Evolutionary conservation across 1,140 invertebrate species (phyloP), one percentile per base, ranked within the genome.

Genomic region (Lucilia cuprina): DNA sequence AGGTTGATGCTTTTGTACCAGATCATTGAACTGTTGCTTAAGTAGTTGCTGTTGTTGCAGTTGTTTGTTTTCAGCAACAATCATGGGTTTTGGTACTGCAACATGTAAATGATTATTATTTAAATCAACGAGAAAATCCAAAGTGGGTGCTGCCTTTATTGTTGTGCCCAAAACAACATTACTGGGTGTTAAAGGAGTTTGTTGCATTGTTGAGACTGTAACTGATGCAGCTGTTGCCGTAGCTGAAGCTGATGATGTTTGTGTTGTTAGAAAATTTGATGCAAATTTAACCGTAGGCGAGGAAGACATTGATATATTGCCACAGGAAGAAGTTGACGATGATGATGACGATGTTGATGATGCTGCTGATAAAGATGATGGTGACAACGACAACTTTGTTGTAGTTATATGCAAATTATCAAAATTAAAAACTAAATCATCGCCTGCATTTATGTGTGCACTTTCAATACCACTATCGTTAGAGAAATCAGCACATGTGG

Each of bases 381-480:
- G 19, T 17, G 80, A 30, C 19, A 30, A 55, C 19, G 80, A 47
- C 50, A 49, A 17, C 21, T 47, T 49, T 30, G 70, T 47, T 49
- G 60, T 25, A 9, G 80, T 55, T 21, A 85, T 87, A 88, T 88
- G 88, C 84, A 90, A 88, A 87, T 90, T 86, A 86, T 90, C 89
- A 87, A 90, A 90, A 84, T 87, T 90, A 84, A 90, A 90, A 85
- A 90, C 87, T 85, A 90, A 86, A 84, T 89, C 87, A 70, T 88
- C 88, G 74, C 82, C 82, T 65, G 47, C 83, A 34, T 82, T 80
- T 65, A 88, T 89, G 84, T 88, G 87, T 83, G 89, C 89, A 77
- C 89, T 90, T 85, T 90, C 89, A 84, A 90, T 87, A 80, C 89
- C 89, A 25, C 87, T 90, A 78, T 90, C 89, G 75, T 86, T 87